Conservation (phyloP, 1,140 invertebrate species). For the Drosophila gunungcola region DNA sequence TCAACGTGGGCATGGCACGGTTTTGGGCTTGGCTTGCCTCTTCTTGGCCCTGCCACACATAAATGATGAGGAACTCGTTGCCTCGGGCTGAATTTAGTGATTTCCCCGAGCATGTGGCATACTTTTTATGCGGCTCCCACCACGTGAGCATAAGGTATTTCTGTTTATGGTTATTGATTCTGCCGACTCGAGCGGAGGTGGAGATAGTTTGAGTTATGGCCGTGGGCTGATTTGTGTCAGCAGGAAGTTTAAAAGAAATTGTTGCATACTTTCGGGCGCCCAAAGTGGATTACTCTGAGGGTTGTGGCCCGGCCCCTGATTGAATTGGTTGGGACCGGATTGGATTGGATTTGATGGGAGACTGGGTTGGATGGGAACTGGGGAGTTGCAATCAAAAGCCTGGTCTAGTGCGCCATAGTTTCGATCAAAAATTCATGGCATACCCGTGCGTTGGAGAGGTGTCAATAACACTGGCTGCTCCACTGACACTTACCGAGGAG, state of each 20-base stretch:
- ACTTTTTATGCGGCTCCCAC: slow-evolving; percentile 62
- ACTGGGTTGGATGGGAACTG: no score
- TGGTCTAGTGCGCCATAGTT: slow-evolving; percentile 28
- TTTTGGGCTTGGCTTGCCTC: slow-evolving; percentile 18
- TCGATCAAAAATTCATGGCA: slow-evolving; percentile 72
- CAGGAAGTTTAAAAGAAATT: slow-evolving; percentile 56
- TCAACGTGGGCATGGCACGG: slow-evolving; percentile 56
- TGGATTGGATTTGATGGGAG: background rate
- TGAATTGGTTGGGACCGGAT: slow-evolving; percentile 38
- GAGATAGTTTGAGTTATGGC: slow-evolving; percentile 66
- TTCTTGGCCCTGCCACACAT: slow-evolving; percentile 29
- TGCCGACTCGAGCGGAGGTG: slow-evolving; percentile 19
- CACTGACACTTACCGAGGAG: slow-evolving; percentile 32
- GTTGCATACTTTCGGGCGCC: slow-evolving; percentile 51
- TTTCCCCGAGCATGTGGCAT: slow-evolving; percentile 80
- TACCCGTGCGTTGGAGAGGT: slow-evolving; percentile 43
- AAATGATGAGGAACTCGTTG: slow-evolving; percentile 69
- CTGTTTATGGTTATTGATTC: slow-evolving; percentile 77
- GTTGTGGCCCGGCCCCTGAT: slow-evolving; percentile 12
- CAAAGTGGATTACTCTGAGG: slow-evolving; percentile 27
- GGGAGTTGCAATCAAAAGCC: slow-evolving; percentile 27
- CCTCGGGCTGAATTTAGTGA: slow-evolving; percentile 72
- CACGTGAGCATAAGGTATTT: slow-evolving; percentile 66
- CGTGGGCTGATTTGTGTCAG: slow-evolving; percentile 62
- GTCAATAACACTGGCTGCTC: slow-evolving; percentile 69